Evolutionary conservation across 2,888 invertebrate genomes (phyloP).

Genomic region (Lithophane ornitopus): DNA sequence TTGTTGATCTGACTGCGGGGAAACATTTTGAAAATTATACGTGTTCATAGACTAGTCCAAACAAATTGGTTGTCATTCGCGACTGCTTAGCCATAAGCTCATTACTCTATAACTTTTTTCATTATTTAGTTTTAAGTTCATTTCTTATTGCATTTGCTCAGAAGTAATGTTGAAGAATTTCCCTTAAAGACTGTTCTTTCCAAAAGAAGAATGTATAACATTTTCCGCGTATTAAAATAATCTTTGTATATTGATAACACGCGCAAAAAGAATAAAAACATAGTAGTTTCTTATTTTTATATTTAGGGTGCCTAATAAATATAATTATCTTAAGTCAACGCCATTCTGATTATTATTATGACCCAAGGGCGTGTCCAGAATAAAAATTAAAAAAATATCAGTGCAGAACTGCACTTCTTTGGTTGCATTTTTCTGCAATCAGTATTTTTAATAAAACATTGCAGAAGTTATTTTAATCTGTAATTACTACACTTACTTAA

Average conservation of each 20-base stretch:
- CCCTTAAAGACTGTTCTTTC: neutral
- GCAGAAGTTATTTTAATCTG: neutral
- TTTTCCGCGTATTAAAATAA: neutral
- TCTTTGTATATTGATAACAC: neutral
- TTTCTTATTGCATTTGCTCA: neutral
- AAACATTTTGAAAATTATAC: slow-evolving; percentile 5
- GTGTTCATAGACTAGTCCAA: neutral
- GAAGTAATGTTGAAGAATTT: neutral
- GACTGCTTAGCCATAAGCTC: slow-evolving; percentile 2
- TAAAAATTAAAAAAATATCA: neutral
- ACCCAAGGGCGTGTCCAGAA: neutral
- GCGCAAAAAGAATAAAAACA: neutral
- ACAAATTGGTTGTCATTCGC: neutral
- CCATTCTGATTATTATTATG: slow-evolving; percentile 15
- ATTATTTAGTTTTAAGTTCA: slow-evolving; percentile 2
- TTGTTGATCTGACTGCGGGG: slow-evolving; percentile 28
- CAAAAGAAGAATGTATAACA: neutral
- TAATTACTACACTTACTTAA: neutral
- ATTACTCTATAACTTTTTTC: neutral
- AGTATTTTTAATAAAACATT: slow-evolving; percentile 4
- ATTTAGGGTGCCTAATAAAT: slow-evolving; percentile 8
- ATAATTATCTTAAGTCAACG: slow-evolving; percentile 9
- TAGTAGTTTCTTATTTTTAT: neutral
- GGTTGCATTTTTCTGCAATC: neutral
- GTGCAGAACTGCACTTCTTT: neutral